Evolutionary conservation across 2,797 vertebrate genomes (phyloP).

Genomic region (Rhinella marina): DNA sequence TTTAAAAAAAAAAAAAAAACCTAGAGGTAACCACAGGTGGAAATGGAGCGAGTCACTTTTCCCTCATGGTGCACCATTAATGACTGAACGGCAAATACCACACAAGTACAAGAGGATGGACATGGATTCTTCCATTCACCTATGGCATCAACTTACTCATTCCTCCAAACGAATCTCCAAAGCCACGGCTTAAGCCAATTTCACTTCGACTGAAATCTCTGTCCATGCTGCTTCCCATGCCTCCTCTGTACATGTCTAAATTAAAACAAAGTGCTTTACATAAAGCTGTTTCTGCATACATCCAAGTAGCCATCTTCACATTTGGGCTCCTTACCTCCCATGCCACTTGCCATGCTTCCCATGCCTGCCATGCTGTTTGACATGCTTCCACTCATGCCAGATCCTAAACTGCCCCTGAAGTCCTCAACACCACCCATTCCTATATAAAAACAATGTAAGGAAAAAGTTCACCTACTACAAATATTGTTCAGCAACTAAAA

Average conservation of each 20-base stretch:
- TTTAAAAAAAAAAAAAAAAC: no score
- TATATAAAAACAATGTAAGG: slow-evolving; percentile 31
- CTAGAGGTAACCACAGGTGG: no score
- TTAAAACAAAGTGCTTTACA: slow-evolving; percentile 46
- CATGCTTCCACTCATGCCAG: slow-evolving; percentile 57
- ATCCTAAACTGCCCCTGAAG: slow-evolving; percentile 64
- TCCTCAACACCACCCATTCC: slow-evolving; percentile 64
- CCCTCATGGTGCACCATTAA: no score
- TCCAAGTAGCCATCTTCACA: not conserved
- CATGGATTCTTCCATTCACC: no score
- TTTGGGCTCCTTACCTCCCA: slow-evolving; percentile 65
- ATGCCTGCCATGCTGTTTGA: slow-evolving; percentile 52
- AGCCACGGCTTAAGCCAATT: slow-evolving; percentile 89
- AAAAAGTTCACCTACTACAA: no score
- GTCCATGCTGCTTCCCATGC: slow-evolving; percentile 90
- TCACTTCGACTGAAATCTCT: slow-evolving; percentile 91
- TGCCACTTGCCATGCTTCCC: slow-evolving; percentile 60
- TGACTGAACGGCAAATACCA: not conserved
- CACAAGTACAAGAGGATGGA: not conserved
- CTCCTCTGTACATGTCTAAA: slow-evolving; percentile 90
- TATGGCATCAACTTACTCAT: slow-evolving; percentile 78
- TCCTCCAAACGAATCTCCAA: slow-evolving; percentile 93
- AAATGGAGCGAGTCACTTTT: no score
- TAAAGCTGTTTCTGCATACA: not conserved
- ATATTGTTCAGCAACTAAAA: no score